phyloP scores from a whole-genome alignment of 2,113 vertebrate genomes.

The Promerops cafer region DNA sequence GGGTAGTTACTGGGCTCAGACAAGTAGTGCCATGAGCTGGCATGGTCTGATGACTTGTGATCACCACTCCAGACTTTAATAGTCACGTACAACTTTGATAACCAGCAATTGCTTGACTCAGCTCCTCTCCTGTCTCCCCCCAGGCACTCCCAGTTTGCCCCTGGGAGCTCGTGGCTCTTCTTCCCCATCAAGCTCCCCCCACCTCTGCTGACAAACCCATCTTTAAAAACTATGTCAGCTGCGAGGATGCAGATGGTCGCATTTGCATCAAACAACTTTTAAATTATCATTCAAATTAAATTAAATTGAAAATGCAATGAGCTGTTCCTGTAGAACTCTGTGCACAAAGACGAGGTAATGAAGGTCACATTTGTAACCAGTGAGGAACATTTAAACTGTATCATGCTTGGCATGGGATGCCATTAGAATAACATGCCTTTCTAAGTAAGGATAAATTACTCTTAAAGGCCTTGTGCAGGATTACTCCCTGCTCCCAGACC shows the following conservation, averaged over 20 bases:
- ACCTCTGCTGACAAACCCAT: not conserved
- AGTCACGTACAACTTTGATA: not conserved
- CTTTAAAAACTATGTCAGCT: constrained; percentile 55
- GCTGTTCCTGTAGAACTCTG: constrained; percentile 56
- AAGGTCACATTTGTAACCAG: constrained; percentile 52
- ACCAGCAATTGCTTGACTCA: not conserved
- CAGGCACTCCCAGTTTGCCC: not conserved
- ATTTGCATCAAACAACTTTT: constrained; percentile 67
- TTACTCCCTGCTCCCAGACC: not conserved
- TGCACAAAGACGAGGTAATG: constrained; percentile 30
- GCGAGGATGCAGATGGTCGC: constrained; percentile 67
- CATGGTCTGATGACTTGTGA: not conserved
- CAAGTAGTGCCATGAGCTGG: not conserved
- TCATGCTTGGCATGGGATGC: not conserved
- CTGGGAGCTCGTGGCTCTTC: not conserved
- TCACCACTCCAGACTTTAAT: not conserved
- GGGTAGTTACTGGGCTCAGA: not conserved
- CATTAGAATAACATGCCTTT: not conserved
- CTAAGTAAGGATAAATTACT: not conserved
- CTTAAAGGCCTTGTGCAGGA: not conserved
- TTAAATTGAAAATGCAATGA: constrained; percentile 66
- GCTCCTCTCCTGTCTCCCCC: not conserved
- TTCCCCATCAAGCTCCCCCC: not conserved
- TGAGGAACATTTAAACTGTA: constrained; percentile 27
- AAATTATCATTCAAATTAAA: constrained; percentile 75